Evolutionary conservation across 2,113 vertebrate species (phyloP).

Genomic region (Lagopus muta): DNA sequence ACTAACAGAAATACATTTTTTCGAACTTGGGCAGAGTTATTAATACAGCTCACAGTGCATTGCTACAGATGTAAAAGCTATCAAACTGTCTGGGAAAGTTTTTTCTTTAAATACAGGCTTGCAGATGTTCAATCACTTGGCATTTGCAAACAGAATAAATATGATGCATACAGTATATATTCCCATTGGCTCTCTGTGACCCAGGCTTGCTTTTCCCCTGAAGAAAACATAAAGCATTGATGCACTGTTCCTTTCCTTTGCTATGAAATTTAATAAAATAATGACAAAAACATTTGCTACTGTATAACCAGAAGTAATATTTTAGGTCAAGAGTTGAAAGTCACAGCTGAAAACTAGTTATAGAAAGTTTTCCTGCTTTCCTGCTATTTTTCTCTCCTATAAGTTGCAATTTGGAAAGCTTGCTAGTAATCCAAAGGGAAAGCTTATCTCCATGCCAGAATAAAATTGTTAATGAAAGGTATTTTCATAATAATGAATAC

Average conservation of each 20-base stretch:
- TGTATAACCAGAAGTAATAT: neutral
- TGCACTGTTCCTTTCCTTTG: neutral
- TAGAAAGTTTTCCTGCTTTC: neutral
- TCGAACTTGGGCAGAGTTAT: conserved; percentile 2
- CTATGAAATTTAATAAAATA: conserved; percentile 47
- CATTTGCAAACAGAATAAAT: conserved; percentile 37
- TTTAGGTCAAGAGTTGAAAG: neutral
- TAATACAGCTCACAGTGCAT: conserved; percentile 8
- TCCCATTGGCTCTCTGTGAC: conserved; percentile 16
- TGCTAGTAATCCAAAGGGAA: neutral
- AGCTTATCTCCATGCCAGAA: neutral
- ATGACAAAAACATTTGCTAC: conserved; percentile 48
- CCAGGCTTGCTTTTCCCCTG: conserved; percentile 18
- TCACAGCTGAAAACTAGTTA: neutral
- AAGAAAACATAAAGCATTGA: neutral
- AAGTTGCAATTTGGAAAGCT: neutral
- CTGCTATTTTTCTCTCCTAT: neutral
- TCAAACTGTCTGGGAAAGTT: conserved; percentile 59
- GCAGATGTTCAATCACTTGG: conserved; percentile 43
- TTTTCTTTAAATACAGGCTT: conserved; percentile 14
- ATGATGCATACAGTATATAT: neutral
- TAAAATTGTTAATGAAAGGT: neutral
- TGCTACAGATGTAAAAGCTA: conserved; percentile 67
- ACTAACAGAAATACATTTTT: neutral
- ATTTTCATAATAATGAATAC: neutral